These are phyloP conservation scores for Metalampra italica DNA, from an alignment of 2,888 invertebrate species.

Conservation along the genomic window DNA sequence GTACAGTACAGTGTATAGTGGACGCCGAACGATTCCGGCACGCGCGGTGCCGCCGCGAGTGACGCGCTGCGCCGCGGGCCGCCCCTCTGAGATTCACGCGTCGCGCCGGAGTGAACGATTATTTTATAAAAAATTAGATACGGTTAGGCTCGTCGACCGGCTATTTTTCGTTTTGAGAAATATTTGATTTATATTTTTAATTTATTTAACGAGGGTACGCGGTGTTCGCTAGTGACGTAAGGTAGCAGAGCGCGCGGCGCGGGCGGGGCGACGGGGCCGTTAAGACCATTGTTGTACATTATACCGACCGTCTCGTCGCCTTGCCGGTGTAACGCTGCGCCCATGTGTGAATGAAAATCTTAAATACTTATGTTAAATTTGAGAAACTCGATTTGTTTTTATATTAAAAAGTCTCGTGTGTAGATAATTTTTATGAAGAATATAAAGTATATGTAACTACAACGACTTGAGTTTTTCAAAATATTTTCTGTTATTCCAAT, in stretches of 20 bases:
- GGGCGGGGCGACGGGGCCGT: slow-evolving; percentile 17
- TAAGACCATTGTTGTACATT: slow-evolving; percentile 25
- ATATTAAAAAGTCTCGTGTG: slow-evolving; percentile 71
- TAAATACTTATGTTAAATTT: slow-evolving; percentile 51
- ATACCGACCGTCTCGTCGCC: slow-evolving; percentile 15
- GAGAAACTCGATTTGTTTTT: slow-evolving; percentile 68
- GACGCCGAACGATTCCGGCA: slow-evolving; percentile 8
- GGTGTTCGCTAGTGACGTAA: slow-evolving; percentile 5
- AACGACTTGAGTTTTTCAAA: slow-evolving; percentile 55
- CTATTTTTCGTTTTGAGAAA: slow-evolving; percentile 5
- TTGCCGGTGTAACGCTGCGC: slow-evolving; percentile 23
- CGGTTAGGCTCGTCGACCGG: slow-evolving; percentile 9
- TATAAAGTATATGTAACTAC: slow-evolving; percentile 74
- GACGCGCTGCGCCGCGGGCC: slow-evolving; percentile 10
- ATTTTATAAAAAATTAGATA: slow-evolving; percentile 7
- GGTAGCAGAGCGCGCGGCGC: slow-evolving; percentile 11
- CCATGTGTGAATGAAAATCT: slow-evolving; percentile 25
- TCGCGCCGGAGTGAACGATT: slow-evolving; percentile 14
- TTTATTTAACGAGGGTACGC: slow-evolving; percentile 34
- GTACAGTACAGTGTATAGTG: neutral
- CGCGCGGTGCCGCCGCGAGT: slow-evolving; percentile 7
- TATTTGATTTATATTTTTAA: slow-evolving; percentile 31
- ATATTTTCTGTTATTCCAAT: slow-evolving; percentile 22
- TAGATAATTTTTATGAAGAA: slow-evolving; percentile 76
- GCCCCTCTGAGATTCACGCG: slow-evolving; percentile 2